Conservation (phyloP, 53 echinoderm and acorn worm species). For the Hippasteria phrygiana region DNA sequence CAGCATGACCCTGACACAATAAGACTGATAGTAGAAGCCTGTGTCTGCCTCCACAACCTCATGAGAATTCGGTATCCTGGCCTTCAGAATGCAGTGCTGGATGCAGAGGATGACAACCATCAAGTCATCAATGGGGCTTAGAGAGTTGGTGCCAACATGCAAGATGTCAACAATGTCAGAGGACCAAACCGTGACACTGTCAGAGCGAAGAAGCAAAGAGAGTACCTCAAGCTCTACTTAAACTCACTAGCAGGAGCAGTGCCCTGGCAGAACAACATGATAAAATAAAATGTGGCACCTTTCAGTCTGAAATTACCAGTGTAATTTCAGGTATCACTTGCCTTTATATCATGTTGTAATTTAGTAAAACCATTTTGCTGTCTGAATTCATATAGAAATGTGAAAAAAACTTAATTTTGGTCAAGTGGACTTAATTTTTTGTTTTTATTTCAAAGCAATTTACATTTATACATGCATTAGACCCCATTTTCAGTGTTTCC, state of each 20-base stretch:
- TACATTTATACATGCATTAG: too few relatives aligned
- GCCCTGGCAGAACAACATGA: slow-evolving; percentile 59
- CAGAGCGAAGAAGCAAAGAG: background rate
- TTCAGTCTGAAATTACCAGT: too few relatives aligned
- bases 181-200: background rate
- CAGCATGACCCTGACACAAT: slow-evolving; percentile 31
- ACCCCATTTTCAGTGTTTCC: too few relatives aligned
- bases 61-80: slow-evolving; percentile 40
- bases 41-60: slow-evolving; percentile 61
- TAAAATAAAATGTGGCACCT: too few relatives aligned
- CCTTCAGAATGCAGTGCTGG: slow-evolving; percentile 11
- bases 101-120: slow-evolving; percentile 39
- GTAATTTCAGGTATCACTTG: too few relatives aligned
- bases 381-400: too few relatives aligned
- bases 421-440: too few relatives aligned
- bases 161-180: background rate
- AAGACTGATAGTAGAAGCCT: slow-evolving; percentile 23
- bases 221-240: background rate
- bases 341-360: too few relatives aligned
- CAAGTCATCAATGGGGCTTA: slow-evolving; percentile 41
- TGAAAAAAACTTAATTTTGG: too few relatives aligned
- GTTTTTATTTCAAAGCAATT: too few relatives aligned
- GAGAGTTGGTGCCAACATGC: slow-evolving; percentile 4
- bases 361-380: too few relatives aligned
- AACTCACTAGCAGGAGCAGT: slow-evolving; percentile 42